Percentiles rank a stretch among this genome's conserved stretches.
phyloP scores from a whole-genome alignment of 2,797 vertebrate species.

The Coendou prehensilis region DNA sequence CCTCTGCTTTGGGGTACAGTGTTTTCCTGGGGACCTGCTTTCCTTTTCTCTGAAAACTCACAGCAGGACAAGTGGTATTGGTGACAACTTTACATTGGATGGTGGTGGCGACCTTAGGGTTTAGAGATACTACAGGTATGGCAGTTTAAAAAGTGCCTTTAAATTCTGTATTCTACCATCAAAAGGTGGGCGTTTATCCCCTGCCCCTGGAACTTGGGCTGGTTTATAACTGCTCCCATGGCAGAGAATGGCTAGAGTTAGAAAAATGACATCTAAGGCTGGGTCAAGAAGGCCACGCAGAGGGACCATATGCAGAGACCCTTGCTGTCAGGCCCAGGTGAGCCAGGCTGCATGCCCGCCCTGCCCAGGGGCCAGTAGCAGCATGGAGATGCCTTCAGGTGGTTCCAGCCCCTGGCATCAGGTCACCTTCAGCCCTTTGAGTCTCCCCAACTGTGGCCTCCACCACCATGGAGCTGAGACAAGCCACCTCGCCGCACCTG shows the following conservation, averaged over 20 bases:
- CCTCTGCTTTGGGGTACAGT: neutral
- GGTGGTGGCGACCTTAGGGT: neutral
- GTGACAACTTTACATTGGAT: neutral
- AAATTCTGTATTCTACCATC: neutral
- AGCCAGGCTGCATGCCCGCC: neutral
- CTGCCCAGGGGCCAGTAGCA: neutral
- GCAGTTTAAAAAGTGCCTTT: neutral
- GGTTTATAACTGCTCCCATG: neutral
- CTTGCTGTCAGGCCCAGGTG: rapidly evolving
- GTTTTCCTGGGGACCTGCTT: neutral
- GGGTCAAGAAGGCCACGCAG: neutral
- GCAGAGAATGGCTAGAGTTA: neutral
- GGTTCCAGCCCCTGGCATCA: neutral
- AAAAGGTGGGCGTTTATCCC: neutral
- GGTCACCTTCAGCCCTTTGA: neutral
- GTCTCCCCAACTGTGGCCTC: neutral
- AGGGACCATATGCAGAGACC: neutral
- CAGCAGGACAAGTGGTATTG: neutral
- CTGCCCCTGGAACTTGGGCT: neutral
- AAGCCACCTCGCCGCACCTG: neutral
- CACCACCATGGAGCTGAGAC: neutral
- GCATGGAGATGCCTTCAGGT: neutral
- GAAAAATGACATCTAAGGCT: neutral
- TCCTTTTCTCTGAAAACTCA: neutral
- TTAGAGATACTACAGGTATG: neutral